phyloP scores from a whole-genome alignment of 2,113 vertebrate genomes.

The Paralichthys olivaceus region DNA sequence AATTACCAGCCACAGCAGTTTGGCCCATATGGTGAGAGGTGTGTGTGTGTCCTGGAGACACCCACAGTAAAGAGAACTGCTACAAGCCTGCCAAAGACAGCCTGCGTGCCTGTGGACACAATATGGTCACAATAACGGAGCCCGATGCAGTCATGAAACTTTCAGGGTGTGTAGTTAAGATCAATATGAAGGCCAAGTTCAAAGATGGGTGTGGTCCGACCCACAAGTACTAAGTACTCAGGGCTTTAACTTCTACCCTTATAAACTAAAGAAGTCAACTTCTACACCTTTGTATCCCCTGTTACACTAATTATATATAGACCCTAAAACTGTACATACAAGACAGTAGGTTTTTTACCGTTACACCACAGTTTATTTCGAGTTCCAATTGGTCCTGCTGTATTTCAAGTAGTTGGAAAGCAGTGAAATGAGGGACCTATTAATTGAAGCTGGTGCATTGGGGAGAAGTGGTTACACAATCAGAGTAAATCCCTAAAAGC shows the following conservation, averaged over 20 bases:
- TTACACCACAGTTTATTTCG: not conserved
- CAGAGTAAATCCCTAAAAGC: conserved; percentile 10
- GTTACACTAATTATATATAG: not conserved
- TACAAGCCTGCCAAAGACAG: not conserved
- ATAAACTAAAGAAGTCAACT: too few species aligned
- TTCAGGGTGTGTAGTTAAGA: not conserved
- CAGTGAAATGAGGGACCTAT: not conserved
- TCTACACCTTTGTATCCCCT: not conserved
- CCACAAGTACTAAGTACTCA: not conserved
- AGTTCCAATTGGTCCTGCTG: not conserved
- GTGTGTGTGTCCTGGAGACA: not conserved
- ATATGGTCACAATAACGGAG: not conserved
- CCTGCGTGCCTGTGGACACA: not conserved
- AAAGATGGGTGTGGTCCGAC: not conserved
- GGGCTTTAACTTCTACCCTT: too few species aligned
- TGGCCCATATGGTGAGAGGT: not conserved
- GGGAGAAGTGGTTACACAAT: conserved; percentile 19
- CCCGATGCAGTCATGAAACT: not conserved
- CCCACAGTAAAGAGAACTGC: not conserved
- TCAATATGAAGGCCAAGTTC: not conserved
- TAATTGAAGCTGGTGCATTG: not conserved
- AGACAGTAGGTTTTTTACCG: not conserved
- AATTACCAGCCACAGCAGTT: not conserved
- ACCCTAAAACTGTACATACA: not conserved
- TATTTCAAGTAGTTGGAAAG: not conserved